These are phyloP conservation scores for Emydoidea blandingii DNA, from an alignment of 2,797 vertebrate species.

Conservation along the genomic window DNA sequence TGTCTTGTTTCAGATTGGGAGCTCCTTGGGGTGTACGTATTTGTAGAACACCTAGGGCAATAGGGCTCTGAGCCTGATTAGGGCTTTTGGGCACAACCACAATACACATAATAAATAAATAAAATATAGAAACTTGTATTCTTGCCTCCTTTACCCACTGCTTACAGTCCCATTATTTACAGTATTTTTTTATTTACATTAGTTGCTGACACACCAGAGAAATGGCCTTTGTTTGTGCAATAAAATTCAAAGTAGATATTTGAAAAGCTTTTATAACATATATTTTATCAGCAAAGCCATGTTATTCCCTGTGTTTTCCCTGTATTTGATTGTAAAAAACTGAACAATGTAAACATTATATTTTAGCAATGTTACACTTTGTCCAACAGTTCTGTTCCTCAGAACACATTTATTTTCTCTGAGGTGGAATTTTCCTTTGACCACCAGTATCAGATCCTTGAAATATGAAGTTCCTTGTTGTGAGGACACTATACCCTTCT, in stretches of 20 bases:
- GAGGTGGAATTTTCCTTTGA: slow-evolving; percentile 38
- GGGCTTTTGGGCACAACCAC: neutral
- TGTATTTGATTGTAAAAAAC: slow-evolving; percentile 1
- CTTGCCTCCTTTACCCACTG: neutral
- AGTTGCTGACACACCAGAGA: neutral
- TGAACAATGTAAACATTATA: neutral
- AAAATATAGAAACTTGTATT: neutral
- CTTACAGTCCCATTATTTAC: neutral
- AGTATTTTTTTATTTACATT: slow-evolving; percentile 5
- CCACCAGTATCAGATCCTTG: neutral
- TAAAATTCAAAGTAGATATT: neutral
- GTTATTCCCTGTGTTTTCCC: slow-evolving; percentile 1
- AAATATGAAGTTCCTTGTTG: slow-evolving; percentile 28
- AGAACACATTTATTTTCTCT: neutral
- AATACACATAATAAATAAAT: neutral
- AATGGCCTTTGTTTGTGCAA: neutral
- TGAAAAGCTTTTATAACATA: neutral
- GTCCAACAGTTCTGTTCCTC: neutral
- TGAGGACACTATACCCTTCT: slow-evolving; percentile 34
- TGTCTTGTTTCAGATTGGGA: neutral
- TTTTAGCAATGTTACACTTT: neutral
- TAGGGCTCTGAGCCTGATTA: neutral
- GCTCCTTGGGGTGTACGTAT: neutral
- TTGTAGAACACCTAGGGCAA: neutral
- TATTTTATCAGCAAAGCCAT: neutral